Evolutionary conservation across 2,113 vertebrate genomes (phyloP).

Genomic region (Tragulus kanchil): DNA sequence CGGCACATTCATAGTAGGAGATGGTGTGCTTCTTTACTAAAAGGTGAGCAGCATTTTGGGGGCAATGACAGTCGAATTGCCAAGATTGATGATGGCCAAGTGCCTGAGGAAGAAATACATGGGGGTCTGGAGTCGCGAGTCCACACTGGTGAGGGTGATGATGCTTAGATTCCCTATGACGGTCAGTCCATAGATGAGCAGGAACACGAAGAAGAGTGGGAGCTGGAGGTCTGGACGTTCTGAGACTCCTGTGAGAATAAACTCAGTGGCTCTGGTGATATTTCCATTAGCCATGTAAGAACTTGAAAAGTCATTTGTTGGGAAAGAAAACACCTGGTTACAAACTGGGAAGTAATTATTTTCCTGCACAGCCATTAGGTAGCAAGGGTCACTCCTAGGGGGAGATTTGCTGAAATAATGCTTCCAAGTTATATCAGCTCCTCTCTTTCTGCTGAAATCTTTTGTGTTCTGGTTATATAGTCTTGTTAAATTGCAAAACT

Average conservation of each 20-base stretch:
- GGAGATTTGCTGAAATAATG: neutral
- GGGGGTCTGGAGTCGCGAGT: slow-evolving; percentile 63
- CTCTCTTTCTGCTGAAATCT: neutral
- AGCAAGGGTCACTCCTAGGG: neutral
- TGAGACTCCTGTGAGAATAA: slow-evolving; percentile 72
- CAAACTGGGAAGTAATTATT: neutral
- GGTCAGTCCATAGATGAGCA: slow-evolving; percentile 51
- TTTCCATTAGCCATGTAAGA: neutral
- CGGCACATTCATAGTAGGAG: neutral
- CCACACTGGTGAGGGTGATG: slow-evolving; percentile 51
- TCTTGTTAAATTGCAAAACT: neutral
- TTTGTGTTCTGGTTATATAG: neutral
- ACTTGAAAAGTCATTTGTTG: slow-evolving; percentile 11
- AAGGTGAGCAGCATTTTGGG: neutral
- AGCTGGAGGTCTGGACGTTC: neutral
- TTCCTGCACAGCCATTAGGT: neutral
- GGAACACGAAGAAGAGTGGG: neutral
- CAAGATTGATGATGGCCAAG: neutral
- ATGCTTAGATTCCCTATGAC: slow-evolving; percentile 60
- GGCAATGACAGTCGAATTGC: neutral
- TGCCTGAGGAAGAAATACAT: slow-evolving; percentile 72
- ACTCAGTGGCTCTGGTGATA: neutral
- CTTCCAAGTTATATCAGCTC: neutral
- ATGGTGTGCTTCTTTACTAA: neutral
- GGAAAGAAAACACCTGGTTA: neutral